Evolutionary conservation across 2,888 invertebrate species (phyloP).

Genomic region (Galerucella pusilla): DNA sequence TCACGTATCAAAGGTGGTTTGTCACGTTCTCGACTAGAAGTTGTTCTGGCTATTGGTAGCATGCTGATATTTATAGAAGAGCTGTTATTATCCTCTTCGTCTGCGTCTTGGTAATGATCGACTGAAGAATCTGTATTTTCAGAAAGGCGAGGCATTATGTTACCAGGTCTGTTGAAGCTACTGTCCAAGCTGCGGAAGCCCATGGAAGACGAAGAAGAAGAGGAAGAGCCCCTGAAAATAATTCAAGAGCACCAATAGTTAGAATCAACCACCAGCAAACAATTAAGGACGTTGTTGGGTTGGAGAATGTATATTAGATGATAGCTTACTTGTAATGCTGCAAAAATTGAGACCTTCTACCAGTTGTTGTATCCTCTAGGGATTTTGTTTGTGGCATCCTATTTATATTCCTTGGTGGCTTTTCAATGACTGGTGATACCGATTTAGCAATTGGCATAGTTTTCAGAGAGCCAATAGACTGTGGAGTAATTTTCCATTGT

Average conservation of each 20-base stretch:
- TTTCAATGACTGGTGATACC: slow-evolving; percentile 45
- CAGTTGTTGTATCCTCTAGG: slow-evolving; percentile 68
- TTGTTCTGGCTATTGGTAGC: slow-evolving; percentile 52
- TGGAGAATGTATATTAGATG: background rate
- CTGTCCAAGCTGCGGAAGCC: slow-evolving; percentile 75
- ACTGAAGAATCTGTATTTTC: slow-evolving; percentile 68
- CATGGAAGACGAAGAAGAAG: slow-evolving; percentile 70
- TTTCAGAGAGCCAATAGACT: slow-evolving; percentile 50
- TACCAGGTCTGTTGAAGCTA: slow-evolving; percentile 61
- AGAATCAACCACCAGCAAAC: too few species aligned
- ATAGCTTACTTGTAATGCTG: slow-evolving; percentile 33
- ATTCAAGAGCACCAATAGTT: background rate
- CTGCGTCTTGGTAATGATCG: slow-evolving; percentile 66
- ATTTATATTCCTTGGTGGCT: slow-evolving; percentile 44
- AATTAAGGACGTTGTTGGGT: too few species aligned
- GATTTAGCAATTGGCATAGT: slow-evolving; percentile 49
- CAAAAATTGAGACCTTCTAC: slow-evolving; percentile 57
- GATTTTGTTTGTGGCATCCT: slow-evolving; percentile 69
- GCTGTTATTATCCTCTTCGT: slow-evolving; percentile 67
- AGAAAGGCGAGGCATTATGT: slow-evolving; percentile 64
- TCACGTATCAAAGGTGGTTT: slow-evolving; percentile 8
- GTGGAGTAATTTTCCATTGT: slow-evolving; percentile 58
- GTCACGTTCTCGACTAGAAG: slow-evolving; percentile 43
- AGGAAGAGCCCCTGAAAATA: slow-evolving; percentile 65
- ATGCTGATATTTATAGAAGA: slow-evolving; percentile 65